Evolutionary conservation across 2,113 vertebrate species (phyloP).

Genomic region (Pseudonaja textilis): DNA sequence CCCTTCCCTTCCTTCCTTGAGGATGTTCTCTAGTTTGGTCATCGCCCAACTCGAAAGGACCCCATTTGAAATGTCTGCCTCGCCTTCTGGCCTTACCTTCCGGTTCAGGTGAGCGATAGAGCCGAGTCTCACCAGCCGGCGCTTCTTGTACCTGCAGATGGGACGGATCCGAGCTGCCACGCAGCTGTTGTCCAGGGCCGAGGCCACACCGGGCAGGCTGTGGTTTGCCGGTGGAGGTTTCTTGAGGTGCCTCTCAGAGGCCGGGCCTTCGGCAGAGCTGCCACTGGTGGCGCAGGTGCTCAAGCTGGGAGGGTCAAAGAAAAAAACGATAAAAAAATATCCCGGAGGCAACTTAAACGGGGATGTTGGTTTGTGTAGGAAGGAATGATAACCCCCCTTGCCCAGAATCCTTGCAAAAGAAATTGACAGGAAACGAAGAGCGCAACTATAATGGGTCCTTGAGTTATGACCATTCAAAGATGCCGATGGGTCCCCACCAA

Average conservation of each 20-base stretch:
- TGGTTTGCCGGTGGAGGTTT: constrained; percentile 27
- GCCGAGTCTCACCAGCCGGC: constrained; percentile 45
- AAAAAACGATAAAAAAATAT: not conserved
- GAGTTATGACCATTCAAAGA: too few relatives aligned
- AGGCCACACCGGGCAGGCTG: not conserved
- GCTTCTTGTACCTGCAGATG: constrained; percentile 41
- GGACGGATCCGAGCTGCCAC: constrained; percentile 54
- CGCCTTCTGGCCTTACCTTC: constrained; percentile 43
- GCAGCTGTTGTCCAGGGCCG: constrained; percentile 27
- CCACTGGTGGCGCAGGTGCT: not conserved
- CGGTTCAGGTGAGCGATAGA: constrained; percentile 33
- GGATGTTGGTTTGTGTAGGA: not conserved
- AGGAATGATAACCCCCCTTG: not conserved
- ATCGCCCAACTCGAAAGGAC: too few relatives aligned
- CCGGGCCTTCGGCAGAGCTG: constrained; percentile 10
- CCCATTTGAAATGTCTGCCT: not conserved
- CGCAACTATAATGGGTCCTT: not conserved
- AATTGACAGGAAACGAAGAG: not conserved
- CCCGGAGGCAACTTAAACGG: not conserved
- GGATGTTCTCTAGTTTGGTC: too few relatives aligned
- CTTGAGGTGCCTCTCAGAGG: constrained; percentile 28
- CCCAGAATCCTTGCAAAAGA: not conserved
- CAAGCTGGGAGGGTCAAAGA: constrained; percentile 21
- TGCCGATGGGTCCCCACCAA: too few relatives aligned
- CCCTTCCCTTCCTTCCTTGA: too few relatives aligned